Conservation (phyloP, 92 coral and sea anemone species). For the Epizoanthus illoricatus region DNA sequence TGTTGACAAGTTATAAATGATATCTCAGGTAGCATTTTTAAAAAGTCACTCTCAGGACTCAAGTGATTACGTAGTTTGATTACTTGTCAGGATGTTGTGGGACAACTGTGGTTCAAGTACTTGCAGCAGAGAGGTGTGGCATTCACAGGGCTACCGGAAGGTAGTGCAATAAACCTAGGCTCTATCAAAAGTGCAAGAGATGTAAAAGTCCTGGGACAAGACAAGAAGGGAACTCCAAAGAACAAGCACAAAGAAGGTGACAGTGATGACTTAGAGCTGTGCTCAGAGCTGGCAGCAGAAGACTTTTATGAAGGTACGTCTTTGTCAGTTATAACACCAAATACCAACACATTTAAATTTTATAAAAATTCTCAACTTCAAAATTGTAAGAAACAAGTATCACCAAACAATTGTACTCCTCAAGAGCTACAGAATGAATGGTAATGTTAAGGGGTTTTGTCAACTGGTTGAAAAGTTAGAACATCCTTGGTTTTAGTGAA, state of each 20-base stretch:
- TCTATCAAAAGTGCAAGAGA: slow-evolving; percentile 11
- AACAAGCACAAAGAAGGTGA: slow-evolving; percentile 2
- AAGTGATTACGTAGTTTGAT: neutral
- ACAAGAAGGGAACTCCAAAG: slow-evolving; percentile 29
- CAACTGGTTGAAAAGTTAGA: too few relatives aligned
- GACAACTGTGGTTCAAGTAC: slow-evolving; percentile 89
- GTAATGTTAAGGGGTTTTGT: too few relatives aligned
- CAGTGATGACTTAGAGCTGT: slow-evolving; percentile 69
- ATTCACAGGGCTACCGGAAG: slow-evolving; percentile 47
- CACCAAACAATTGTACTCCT: too few relatives aligned
- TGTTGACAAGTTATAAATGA: too few relatives aligned
- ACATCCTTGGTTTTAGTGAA: too few relatives aligned
- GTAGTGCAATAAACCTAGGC: neutral
- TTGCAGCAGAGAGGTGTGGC: slow-evolving; percentile 62
- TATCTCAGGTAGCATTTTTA: neutral
- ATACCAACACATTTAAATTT: too few relatives aligned
- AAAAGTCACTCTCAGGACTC: neutral
- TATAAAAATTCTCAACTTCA: too few relatives aligned
- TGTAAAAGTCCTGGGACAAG: slow-evolving; percentile 22
- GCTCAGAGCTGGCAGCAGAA: slow-evolving; percentile 77
- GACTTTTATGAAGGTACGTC: slow-evolving; percentile 69
- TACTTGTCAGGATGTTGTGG: slow-evolving; percentile 72
- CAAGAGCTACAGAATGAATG: too few relatives aligned
- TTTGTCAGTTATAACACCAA: too few relatives aligned
- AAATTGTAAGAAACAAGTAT: too few relatives aligned